phyloP scores from a whole-genome alignment of 2,888 invertebrate species.

The Agonopterix heracliana region DNA sequence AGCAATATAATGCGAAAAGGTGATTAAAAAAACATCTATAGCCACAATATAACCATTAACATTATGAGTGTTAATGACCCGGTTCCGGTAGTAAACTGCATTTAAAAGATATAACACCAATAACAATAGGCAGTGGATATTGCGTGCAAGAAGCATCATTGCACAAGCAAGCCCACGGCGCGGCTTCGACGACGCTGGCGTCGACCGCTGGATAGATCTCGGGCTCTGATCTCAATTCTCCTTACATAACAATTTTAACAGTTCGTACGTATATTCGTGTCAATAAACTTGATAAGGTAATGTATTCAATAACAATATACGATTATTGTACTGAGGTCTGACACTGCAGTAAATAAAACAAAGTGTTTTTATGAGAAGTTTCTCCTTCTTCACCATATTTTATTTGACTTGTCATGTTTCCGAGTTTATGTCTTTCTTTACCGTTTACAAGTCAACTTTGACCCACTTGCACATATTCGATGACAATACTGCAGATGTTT shows the following conservation, averaged over 20 bases:
- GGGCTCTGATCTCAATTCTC: conserved; percentile 37
- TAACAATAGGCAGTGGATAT: not conserved
- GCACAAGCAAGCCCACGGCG: conserved; percentile 21
- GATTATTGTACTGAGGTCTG: not conserved
- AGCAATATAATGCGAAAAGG: too few relatives aligned
- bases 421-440: too few relatives aligned
- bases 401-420: too few relatives aligned
- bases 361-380: too few relatives aligned
- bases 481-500: too few relatives aligned
- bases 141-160: conserved; percentile 11
- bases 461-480: too few relatives aligned
- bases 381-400: too few relatives aligned
- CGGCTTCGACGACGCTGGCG: conserved; percentile 23
- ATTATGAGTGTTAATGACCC: not conserved
- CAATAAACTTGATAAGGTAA: conserved; percentile 36
- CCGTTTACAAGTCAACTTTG: too few relatives aligned
- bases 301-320: conserved; percentile 21
- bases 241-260: conserved; percentile 24
- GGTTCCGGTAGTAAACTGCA: not conserved
- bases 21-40: too few relatives aligned
- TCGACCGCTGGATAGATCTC: conserved; percentile 21
- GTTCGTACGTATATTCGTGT: conserved; percentile 22
- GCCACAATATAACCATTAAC: not conserved
- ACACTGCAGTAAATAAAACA: not conserved
- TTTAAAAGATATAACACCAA: too few relatives aligned